Evolutionary conservation across 2,888 invertebrate genomes (phyloP).

Genomic region (Frankliniella intonsa): DNA sequence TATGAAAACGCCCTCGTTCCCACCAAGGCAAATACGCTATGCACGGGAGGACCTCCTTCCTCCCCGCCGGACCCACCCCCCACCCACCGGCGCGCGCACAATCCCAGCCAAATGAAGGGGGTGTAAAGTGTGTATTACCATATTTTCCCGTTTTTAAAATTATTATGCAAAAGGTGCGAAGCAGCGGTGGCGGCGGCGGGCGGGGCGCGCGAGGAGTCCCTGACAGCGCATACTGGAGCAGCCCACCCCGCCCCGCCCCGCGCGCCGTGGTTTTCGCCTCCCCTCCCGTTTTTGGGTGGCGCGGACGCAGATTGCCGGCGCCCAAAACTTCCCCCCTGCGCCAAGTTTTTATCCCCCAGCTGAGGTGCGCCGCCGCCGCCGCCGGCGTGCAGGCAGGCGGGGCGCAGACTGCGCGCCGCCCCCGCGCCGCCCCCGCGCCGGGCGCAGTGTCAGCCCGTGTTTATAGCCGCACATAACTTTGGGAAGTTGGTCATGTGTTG

Average conservation of each 20-base stretch:
- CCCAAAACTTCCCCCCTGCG: not conserved
- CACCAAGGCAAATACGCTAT: not conserved
- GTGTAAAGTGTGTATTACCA: not conserved
- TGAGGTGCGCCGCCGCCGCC: not conserved
- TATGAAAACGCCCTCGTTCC: not conserved
- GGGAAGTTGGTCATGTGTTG: not conserved
- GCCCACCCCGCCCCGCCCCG: not conserved
- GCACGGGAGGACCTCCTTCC: not conserved
- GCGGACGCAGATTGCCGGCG: too few species aligned
- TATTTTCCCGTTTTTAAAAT: not conserved
- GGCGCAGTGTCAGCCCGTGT: not conserved
- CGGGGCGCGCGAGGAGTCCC: not conserved
- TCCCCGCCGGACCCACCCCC: not conserved
- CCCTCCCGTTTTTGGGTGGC: not conserved
- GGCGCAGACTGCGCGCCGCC: not conserved
- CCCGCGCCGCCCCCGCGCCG: not conserved
- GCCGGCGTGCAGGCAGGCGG: not conserved
- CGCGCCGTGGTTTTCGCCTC: not conserved
- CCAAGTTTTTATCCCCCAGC: not conserved
- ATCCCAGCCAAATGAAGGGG: not conserved
- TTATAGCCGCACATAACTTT: conserved; percentile 16
- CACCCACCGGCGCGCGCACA: not conserved
- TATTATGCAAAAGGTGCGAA: not conserved
- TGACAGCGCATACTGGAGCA: not conserved
- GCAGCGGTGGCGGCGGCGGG: not conserved